phyloP scores from a whole-genome alignment of 2,888 invertebrate species.

The Temnothorax unifasciatus region DNA sequence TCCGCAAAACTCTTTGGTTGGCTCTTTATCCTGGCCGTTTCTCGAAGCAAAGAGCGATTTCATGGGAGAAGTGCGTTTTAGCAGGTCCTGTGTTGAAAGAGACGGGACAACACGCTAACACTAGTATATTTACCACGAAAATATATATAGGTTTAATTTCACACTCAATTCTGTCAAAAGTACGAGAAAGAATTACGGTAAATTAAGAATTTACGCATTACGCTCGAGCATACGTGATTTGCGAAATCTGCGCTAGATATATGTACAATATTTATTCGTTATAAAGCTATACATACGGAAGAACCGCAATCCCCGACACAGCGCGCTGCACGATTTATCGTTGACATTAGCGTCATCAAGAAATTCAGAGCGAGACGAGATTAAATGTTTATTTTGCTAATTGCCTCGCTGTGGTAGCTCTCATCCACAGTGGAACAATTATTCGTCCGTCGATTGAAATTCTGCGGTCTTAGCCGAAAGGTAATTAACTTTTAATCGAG shows the following conservation, averaged over 20 bases:
- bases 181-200: background rate
- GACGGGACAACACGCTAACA: slow-evolving; percentile 28
- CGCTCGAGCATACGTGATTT: background rate
- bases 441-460: slow-evolving; percentile 82
- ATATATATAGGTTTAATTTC: background rate
- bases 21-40: slow-evolving; percentile 44
- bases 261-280: background rate
- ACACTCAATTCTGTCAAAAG: background rate
- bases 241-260: background rate
- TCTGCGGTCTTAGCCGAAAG: slow-evolving; percentile 81
- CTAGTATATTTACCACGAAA: slow-evolving; percentile 9
- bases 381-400: slow-evolving; percentile 77
- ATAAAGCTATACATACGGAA: background rate
- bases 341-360: slow-evolving; percentile 45
- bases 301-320: background rate
- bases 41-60: slow-evolving; percentile 44
- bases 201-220: background rate
- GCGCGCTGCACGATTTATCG: slow-evolving; percentile 25
- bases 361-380: slow-evolving; percentile 59
- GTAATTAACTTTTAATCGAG: slow-evolving; percentile 84
- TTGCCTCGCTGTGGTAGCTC: slow-evolving; percentile 71
- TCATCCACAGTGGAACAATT: slow-evolving; percentile 76
- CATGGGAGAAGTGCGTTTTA: slow-evolving; percentile 34
- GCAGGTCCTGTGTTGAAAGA: no score
- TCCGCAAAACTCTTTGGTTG: slow-evolving; percentile 49